These are phyloP conservation scores for Holocentrus rufus DNA, from an alignment of 2,797 vertebrate species.

Conservation along the genomic window DNA sequence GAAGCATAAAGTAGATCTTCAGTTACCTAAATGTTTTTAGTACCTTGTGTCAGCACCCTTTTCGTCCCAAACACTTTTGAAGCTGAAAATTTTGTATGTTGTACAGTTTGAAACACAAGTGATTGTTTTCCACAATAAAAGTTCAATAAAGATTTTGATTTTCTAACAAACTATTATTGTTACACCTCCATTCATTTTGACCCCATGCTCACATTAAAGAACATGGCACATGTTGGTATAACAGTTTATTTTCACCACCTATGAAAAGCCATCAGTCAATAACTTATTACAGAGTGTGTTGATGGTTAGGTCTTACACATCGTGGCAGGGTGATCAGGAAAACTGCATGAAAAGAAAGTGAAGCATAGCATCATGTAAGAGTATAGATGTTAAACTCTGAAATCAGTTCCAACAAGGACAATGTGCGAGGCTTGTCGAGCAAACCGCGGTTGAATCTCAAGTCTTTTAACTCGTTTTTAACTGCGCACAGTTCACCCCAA, in stretches of 20 bases:
- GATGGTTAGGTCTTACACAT: conserved; percentile 77
- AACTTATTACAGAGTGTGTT: conserved; percentile 81
- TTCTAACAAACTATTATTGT: conserved; percentile 38
- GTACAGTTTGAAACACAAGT: conserved; percentile 6
- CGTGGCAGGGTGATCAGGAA: conserved; percentile 77
- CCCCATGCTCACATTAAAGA: conserved; percentile 29
- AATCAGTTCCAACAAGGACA: conserved; percentile 82
- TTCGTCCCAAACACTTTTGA: conserved; percentile 49
- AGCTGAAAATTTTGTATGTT: conserved; percentile 61
- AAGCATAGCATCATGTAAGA: conserved; percentile 63
- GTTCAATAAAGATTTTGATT: conserved; percentile 66
- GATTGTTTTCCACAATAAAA: conserved; percentile 57
- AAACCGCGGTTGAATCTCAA: conserved; percentile 63
- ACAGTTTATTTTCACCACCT: conserved; percentile 80
- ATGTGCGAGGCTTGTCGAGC: conserved; percentile 69
- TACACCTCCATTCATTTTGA: neutral
- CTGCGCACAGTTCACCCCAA: conserved; percentile 53
- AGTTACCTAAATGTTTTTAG: neutral
- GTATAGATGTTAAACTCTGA: conserved; percentile 73
- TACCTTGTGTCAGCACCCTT: conserved; percentile 27
- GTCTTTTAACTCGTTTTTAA: conserved; percentile 66
- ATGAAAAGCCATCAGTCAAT: conserved; percentile 90
- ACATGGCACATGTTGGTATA: conserved; percentile 61
- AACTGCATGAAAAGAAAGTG: conserved; percentile 60
- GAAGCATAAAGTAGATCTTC: conserved; percentile 70